Evolutionary conservation across 2,888 invertebrate species (phyloP), one percentile per base, ranked within the genome.

Genomic region (Odiellus spinosus): DNA sequence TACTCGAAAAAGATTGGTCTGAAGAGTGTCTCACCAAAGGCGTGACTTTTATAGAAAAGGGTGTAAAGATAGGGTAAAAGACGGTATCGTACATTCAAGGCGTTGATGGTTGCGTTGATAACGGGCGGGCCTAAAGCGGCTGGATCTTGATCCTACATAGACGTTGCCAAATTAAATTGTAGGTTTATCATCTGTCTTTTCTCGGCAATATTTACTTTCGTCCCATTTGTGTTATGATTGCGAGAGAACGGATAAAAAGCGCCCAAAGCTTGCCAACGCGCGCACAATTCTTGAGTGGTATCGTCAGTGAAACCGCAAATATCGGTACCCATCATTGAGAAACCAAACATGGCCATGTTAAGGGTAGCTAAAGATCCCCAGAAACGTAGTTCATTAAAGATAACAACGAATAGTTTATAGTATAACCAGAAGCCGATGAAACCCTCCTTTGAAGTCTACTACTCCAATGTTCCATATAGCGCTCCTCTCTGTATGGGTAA

Each of bases 41-140:
- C 56, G 53, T 62, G 60, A 4, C 65, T 64, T n/a, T 57, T 44
- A 52, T 64, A 63, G 55, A 69, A 59, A 4, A 65, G 60, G 1
- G 70, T 66, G 60, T 71, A 71, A n/a, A 71, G 61, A 53, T 65
- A 67, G 1, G 70, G 69, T n/a, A 70, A 57, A 15, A 69, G 59
- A n/a, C 59, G 56, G 58, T 71, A 71, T 17, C 70, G 56, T 5
- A 59, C 54, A 38, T 53, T 44, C 10, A 64, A 51, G 4, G 57
- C 57, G n/a, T 55, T 56, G 21, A 56, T 56, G 17, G 58, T 61
- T 19, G 56, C 55, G n/a, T 47, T 35, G 19, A 48, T 42, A 17
- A 58, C 53, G n/a, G 36, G 45, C 17, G 56, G 54, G 6, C 57
- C 59, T 53, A 58, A 61, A 3, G 53, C 50, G 2, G 58, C 62